These are phyloP conservation scores for Turnix velox DNA, from an alignment of 2,113 vertebrate species.

Conservation along the genomic window DNA sequence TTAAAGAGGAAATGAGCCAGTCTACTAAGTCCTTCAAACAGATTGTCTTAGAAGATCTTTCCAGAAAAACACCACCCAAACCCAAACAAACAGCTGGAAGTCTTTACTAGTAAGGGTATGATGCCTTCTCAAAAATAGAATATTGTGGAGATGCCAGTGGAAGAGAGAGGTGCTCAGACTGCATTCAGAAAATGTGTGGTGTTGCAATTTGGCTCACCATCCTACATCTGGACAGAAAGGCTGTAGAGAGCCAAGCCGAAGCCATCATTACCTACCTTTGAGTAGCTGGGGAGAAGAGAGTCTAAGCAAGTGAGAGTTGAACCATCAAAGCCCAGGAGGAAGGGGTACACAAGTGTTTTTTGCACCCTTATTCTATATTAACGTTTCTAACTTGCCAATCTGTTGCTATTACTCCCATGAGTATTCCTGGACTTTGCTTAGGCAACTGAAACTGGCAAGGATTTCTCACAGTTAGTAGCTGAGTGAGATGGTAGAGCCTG, in stretches of 20 bases:
- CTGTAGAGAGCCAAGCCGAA: constrained; percentile 4
- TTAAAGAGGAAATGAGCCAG: background rate
- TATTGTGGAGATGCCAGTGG: background rate
- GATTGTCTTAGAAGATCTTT: background rate
- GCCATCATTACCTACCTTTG: background rate
- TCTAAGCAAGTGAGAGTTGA: background rate
- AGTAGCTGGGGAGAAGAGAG: background rate
- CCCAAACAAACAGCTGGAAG: constrained; percentile 30
- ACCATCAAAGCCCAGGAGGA: background rate
- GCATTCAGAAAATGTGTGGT: background rate
- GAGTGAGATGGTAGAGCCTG: constrained; percentile 29
- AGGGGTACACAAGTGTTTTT: background rate
- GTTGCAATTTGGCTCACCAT: background rate
- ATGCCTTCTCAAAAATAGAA: background rate
- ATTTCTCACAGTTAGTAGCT: background rate
- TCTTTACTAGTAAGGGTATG: constrained; percentile 5
- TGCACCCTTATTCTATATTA: background rate
- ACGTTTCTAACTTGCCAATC: background rate
- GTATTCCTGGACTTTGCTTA: constrained; percentile 40
- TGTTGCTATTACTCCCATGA: constrained; percentile 12
- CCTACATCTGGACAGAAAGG: constrained; percentile 11
- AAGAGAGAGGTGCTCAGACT: background rate
- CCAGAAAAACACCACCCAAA: background rate
- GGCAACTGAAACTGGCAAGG: background rate
- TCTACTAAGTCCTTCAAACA: constrained; percentile 12